Evolutionary conservation across 2,888 invertebrate species (phyloP).

Genomic region (Harmothoe impar): DNA sequence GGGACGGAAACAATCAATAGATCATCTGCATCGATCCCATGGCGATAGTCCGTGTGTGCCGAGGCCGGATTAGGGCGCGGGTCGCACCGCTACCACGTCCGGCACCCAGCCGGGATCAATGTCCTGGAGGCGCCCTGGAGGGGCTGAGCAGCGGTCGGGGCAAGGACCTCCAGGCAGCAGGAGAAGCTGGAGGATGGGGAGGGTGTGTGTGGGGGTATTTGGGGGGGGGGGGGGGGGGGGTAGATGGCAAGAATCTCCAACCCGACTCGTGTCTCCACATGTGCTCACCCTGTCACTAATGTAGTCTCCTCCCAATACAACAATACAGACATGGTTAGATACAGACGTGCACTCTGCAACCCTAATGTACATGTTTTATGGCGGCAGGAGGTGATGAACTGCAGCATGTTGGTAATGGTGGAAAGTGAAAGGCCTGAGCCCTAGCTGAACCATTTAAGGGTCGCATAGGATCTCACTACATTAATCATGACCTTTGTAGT

Average conservation of each 20-base stretch:
- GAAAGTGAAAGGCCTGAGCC: background rate
- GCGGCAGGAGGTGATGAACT: background rate
- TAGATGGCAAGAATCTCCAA: no score
- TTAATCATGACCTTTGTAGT: no score
- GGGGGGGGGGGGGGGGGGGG: background rate
- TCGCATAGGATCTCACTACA: no score
- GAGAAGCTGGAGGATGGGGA: background rate
- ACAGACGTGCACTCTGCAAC: background rate
- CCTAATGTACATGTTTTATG: background rate
- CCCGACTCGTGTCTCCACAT: no score
- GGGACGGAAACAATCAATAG: slow-evolving; percentile 23
- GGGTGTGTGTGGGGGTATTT: background rate
- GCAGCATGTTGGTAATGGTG: background rate
- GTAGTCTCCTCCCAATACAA: no score
- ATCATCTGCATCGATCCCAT: slow-evolving; percentile 22
- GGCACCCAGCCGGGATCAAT: background rate
- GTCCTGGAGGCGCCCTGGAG: background rate
- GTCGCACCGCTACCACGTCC: background rate
- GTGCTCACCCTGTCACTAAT: no score
- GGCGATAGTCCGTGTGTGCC: slow-evolving; percentile 2
- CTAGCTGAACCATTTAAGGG: no score
- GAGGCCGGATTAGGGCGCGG: background rate
- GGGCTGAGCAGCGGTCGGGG: background rate
- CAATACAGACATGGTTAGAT: no score
- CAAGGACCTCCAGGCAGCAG: background rate